Conservation (phyloP, 2,888 invertebrate genomes). For the Parnassius mnemosyne region DNA sequence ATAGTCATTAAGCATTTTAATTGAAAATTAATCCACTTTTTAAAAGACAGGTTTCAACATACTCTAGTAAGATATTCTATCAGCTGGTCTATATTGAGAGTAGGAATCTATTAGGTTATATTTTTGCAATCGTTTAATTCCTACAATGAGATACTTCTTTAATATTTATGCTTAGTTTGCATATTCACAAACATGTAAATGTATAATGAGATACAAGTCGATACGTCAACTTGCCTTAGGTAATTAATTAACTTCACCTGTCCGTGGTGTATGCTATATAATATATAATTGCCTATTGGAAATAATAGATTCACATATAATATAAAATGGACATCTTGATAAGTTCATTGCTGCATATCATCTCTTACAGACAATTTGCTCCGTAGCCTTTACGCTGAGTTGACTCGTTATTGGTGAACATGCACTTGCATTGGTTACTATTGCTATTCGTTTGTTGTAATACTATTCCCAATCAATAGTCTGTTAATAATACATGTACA, state of each 20-base stretch:
- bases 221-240: background rate
- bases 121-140: background rate
- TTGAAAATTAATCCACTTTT: background rate
- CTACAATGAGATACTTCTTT: slow-evolving; percentile 4
- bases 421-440: no score
- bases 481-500: no score
- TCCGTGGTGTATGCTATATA: background rate
- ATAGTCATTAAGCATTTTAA: background rate
- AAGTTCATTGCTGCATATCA: no score
- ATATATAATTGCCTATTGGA: background rate
- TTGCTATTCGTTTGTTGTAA: no score
- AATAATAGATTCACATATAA: no score
- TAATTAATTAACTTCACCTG: slow-evolving; percentile 3
- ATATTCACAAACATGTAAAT: slow-evolving; percentile 5
- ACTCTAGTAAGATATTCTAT: background rate
- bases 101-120: background rate
- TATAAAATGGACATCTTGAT: no score
- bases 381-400: no score
- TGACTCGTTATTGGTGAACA: no score
- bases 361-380: no score
- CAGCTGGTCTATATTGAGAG: slow-evolving; percentile 4
- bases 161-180: slow-evolving; percentile 6
- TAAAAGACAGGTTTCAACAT: background rate
- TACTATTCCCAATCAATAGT: no score
- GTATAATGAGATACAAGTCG: slow-evolving; percentile 3